Percentiles rank a stretch among this genome's conserved stretches.
Conservation (phyloP, 2,888 invertebrate species). For the Strigamia maritima region DNA sequence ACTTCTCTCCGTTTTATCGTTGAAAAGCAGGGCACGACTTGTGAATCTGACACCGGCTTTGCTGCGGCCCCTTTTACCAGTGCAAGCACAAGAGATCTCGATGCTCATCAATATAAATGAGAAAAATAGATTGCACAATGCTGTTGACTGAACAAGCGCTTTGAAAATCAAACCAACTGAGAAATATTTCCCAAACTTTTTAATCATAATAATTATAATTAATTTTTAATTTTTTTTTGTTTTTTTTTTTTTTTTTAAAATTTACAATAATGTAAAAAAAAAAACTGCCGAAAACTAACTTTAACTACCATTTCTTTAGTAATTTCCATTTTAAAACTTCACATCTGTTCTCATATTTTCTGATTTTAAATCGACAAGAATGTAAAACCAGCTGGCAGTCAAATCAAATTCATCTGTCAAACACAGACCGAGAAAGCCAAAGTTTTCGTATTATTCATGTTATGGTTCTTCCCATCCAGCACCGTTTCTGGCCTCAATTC, state of each 20-base stretch:
- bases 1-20: slow-evolving; percentile 19
- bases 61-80: slow-evolving; percentile 31
- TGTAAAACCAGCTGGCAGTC: not conserved
- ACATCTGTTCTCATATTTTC: not conserved
- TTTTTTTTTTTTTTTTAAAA: too few species aligned
- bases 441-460: slow-evolving; percentile 25
- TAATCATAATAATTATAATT: not conserved
- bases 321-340: not conserved
- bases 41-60: slow-evolving; percentile 30
- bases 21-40: slow-evolving; percentile 32
- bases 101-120: slow-evolving; percentile 31
- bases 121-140: not conserved
- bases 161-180: not conserved
- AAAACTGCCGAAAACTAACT: not conserved
- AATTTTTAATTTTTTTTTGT: too few species aligned
- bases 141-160: not conserved
- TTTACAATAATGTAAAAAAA: too few species aligned
- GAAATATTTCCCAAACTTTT: not conserved
- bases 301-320: not conserved
- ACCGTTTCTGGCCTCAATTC: not conserved
- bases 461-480: not conserved
- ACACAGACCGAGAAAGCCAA: not conserved
- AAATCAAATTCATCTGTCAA: slow-evolving; percentile 1
- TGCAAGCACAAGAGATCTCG: slow-evolving; percentile 17
- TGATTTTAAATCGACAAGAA: not conserved